phyloP scores from a whole-genome alignment of 2,797 vertebrate species.

The Poecilia wingei region DNA sequence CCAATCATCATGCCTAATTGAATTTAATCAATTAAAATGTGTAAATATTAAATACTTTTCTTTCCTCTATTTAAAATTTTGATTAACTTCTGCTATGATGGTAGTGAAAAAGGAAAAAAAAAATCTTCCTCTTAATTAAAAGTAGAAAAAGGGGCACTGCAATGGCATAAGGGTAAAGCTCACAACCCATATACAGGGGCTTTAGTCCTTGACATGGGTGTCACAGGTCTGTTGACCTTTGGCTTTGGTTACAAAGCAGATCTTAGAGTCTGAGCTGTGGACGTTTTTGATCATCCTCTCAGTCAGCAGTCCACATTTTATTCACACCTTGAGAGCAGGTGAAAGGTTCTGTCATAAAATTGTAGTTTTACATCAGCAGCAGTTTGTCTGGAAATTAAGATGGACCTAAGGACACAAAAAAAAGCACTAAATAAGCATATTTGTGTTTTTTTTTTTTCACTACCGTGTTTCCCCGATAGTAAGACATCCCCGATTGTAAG shows the following conservation, averaged over 20 bases:
- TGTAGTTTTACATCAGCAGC: not conserved
- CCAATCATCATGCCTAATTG: slow-evolving; percentile 38
- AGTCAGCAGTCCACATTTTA: not conserved
- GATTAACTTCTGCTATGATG: slow-evolving; percentile 26
- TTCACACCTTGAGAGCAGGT: not conserved
- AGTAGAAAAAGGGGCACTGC: slow-evolving; percentile 15
- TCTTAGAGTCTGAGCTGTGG: not conserved
- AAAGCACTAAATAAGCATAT: not conserved
- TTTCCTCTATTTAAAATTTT: slow-evolving; percentile 28
- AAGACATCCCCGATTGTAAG: no score
- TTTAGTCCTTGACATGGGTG: no score
- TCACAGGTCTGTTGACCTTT: no score
- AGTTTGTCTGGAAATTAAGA: not conserved
- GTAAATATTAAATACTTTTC: slow-evolving; percentile 34
- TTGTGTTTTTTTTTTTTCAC: not conserved
- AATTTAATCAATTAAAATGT: slow-evolving; percentile 53
- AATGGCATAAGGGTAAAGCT: no score
- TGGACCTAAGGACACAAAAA: not conserved
- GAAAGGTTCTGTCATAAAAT: not conserved
- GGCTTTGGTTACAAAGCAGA: not conserved
- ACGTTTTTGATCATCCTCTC: not conserved
- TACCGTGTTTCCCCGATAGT: no score
- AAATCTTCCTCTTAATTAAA: slow-evolving; percentile 54
- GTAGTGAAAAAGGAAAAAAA: slow-evolving; percentile 15
- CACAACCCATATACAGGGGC: no score